Evolutionary conservation across 2,113 vertebrate species (phyloP).

Genomic region (Brachyistius frenatus): DNA sequence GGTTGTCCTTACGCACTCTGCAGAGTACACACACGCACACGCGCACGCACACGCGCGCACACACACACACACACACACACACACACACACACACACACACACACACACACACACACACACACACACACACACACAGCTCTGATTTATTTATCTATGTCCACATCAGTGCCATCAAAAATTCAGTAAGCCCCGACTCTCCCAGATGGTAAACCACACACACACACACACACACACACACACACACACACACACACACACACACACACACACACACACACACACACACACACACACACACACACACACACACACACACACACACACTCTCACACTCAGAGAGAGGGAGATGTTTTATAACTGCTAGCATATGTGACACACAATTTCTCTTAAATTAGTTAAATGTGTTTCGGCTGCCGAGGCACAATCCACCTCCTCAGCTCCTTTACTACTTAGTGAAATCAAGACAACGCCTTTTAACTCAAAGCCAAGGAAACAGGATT

Average conservation of each 20-base stretch:
- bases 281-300: too few relatives aligned
- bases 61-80: conserved; percentile 11
- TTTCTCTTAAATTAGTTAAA: conserved; percentile 50
- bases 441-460: conserved; percentile 58
- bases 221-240: too few relatives aligned
- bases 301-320: conserved; percentile 19
- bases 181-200: conserved; percentile 33
- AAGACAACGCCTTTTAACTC: conserved; percentile 55
- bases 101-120: too few relatives aligned
- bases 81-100: conserved; percentile 8
- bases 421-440: conserved; percentile 25
- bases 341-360: conserved; percentile 48
- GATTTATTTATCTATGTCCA: conserved; percentile 54
- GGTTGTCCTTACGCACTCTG: conserved; percentile 95
- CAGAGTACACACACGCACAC: conserved; percentile 21
- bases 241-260: conserved; percentile 20
- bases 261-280: not conserved
- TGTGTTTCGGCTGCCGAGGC: conserved; percentile 28
- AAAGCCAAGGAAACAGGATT: conserved; percentile 56
- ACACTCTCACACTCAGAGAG: not conserved
- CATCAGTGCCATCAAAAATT: conserved; percentile 56
- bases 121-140: conserved; percentile 30
- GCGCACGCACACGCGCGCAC: too few relatives aligned
- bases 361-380: conserved; percentile 42
- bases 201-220: conserved; percentile 17